Conservation (phyloP, 1,140 invertebrate species). For the Zaprionus africanus region DNA sequence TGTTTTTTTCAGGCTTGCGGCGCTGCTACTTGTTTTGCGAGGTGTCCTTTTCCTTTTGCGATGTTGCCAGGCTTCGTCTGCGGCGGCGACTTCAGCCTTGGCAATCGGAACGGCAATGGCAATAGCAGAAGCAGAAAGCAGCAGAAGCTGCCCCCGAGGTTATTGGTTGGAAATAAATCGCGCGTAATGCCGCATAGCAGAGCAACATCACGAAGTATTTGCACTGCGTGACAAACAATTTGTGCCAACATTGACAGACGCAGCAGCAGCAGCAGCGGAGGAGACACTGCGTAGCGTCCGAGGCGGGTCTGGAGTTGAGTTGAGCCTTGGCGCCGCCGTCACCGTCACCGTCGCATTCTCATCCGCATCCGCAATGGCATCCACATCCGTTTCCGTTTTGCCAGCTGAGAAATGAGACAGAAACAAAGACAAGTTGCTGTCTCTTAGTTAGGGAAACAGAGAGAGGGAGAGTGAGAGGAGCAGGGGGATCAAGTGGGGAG, state of each 20-base stretch:
- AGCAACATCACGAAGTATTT: conserved; percentile 84
- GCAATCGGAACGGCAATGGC: not conserved
- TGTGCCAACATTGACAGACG: conserved; percentile 80
- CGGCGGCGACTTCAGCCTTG: conserved; percentile 1
- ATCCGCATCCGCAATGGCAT: conserved; percentile 36
- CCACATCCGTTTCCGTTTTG: conserved; percentile 36
- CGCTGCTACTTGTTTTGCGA: conserved; percentile 30
- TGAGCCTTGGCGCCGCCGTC: not conserved
- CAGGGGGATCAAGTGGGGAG: not conserved
- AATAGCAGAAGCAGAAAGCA: conserved; percentile 4
- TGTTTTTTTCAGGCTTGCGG: conserved; percentile 37
- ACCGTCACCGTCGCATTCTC: not conserved
- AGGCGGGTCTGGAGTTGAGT: not conserved
- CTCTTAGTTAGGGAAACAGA: not conserved
- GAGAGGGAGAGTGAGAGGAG: not conserved
- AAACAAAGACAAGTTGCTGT: conserved; percentile 4
- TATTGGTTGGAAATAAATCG: conserved; percentile 76
- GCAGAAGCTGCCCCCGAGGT: conserved; percentile 35
- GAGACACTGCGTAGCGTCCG: conserved; percentile 7
- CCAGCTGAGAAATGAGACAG: conserved; percentile 33
- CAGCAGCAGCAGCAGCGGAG: not conserved
- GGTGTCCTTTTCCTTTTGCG: conserved; percentile 41
- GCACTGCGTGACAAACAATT: conserved; percentile 84
- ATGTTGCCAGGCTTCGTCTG: conserved; percentile 30
- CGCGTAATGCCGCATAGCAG: conserved; percentile 82